Evolutionary conservation across 2,797 vertebrate species (phyloP).

Genomic region (Poecilia velifera): DNA sequence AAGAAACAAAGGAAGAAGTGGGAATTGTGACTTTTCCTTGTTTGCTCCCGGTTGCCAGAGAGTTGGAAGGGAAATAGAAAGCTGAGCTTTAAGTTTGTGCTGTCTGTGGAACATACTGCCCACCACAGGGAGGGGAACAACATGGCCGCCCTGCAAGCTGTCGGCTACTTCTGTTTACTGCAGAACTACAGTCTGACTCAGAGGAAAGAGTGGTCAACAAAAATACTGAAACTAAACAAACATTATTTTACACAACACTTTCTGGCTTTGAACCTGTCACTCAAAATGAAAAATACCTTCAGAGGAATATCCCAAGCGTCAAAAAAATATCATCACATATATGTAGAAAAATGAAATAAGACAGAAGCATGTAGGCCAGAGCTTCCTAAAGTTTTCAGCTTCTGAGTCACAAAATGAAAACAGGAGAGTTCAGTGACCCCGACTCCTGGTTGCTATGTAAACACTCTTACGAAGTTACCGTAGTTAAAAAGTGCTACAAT

Average conservation of each 20-base stretch:
- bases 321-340: not conserved
- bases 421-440: not conserved
- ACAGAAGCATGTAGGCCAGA: not conserved
- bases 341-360: not conserved
- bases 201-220: not conserved
- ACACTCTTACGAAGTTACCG: not conserved
- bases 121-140: slow-evolving; percentile 29
- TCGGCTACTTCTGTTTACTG: slow-evolving; percentile 12
- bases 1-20: slow-evolving; percentile 8
- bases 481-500: not conserved
- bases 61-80: slow-evolving; percentile 24
- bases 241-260: not conserved
- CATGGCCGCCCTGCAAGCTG: slow-evolving; percentile 54
- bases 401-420: not conserved
- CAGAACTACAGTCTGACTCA: not conserved
- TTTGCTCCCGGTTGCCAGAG: slow-evolving; percentile 23
- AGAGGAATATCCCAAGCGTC: not conserved
- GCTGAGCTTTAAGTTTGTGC: slow-evolving; percentile 42
- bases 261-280: not conserved
- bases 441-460: not conserved
- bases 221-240: not conserved
- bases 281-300: not conserved
- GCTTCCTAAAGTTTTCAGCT: not conserved
- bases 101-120: slow-evolving; percentile 57
- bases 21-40: slow-evolving; percentile 2